A percentile compares a stretch with the other conserved stretches of the same genome.
Evolutionary conservation across 2,113 vertebrate species (phyloP).

Genomic region (Brienomyrus brachyistius): DNA sequence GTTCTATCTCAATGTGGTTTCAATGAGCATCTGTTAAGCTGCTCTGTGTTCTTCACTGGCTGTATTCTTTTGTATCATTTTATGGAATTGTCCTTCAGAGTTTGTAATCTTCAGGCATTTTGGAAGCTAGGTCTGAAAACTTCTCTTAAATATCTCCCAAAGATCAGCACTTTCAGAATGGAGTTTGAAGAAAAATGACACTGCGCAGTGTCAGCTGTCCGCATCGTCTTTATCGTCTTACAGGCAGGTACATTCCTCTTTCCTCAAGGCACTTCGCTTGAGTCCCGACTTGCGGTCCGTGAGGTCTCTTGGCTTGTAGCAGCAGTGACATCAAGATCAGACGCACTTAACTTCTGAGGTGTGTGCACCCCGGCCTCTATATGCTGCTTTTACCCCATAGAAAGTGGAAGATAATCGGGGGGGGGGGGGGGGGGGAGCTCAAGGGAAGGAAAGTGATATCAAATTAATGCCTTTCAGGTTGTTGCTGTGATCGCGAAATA

Average conservation of each 20-base stretch:
- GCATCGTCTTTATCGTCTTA: neutral
- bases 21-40: neutral
- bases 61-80: neutral
- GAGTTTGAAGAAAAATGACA: neutral
- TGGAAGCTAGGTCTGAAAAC: neutral
- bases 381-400: neutral
- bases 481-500: neutral
- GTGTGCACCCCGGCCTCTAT: neutral
- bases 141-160: neutral
- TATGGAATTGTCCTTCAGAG: neutral
- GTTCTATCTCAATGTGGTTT: neutral
- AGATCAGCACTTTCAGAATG: neutral
- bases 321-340: neutral
- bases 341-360: neutral
- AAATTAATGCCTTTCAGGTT: neutral
- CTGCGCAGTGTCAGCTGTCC: neutral
- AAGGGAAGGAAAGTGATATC: neutral
- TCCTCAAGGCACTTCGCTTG: neutral
- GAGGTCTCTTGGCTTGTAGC: neutral
- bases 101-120: neutral
- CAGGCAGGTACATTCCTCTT: neutral
- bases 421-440: neutral
- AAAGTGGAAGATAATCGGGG: neutral
- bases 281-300: neutral
- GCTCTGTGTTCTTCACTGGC: neutral